These are phyloP conservation scores for Chauna torquata DNA, from an alignment of 2,113 vertebrate genomes.

Conservation along the genomic window DNA sequence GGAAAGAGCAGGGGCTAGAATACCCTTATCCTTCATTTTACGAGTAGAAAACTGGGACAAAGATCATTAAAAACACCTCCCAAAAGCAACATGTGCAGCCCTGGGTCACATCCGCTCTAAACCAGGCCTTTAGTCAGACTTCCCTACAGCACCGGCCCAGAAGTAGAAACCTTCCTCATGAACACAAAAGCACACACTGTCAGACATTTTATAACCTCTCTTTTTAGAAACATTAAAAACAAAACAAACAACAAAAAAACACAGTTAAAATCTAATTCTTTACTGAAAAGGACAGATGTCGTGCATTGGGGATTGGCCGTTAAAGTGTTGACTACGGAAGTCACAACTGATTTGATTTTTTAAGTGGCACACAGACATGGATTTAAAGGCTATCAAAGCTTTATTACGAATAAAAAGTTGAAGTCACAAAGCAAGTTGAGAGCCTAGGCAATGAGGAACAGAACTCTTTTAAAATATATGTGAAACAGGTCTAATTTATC, in stretches of 20 bases:
- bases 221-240: background rate
- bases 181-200: background rate
- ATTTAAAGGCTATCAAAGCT: background rate
- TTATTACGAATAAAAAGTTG: background rate
- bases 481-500: background rate
- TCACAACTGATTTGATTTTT: background rate
- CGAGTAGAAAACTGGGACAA: background rate
- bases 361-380: background rate
- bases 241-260: too few relatives aligned
- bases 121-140: background rate
- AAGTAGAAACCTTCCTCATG: background rate
- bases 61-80: background rate
- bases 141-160: background rate
- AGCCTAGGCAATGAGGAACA: background rate
- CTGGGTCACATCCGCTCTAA: background rate
- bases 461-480: background rate
- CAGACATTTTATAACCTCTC: background rate
- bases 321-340: background rate
- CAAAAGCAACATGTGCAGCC: fast-evolving
- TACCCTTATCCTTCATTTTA: background rate
- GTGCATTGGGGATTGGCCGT: background rate
- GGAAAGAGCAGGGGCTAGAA: background rate
- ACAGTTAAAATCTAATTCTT: background rate
- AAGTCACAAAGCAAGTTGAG: background rate
- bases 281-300: background rate